Evolutionary conservation across 2,113 vertebrate genomes (phyloP).

Genomic region (Proteles cristata): DNA sequence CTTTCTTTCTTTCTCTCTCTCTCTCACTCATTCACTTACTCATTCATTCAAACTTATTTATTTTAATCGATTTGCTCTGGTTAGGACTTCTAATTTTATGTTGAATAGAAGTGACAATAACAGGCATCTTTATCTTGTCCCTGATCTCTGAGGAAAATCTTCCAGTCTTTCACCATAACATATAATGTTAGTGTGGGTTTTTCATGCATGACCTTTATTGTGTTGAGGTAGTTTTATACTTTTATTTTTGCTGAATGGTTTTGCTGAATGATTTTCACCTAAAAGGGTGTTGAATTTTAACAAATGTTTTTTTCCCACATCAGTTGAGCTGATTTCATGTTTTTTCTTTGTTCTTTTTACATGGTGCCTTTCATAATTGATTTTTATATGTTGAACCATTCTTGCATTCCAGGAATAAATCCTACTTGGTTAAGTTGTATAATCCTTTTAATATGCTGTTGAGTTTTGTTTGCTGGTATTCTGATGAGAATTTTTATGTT

Average conservation of each 20-base stretch:
- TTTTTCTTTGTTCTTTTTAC: neutral
- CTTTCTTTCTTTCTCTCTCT: neutral
- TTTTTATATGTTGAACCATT: neutral
- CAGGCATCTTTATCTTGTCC: neutral
- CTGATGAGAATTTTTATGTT: neutral
- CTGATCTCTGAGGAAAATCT: neutral
- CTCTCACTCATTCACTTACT: neutral
- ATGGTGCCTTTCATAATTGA: neutral
- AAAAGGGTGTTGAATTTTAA: neutral
- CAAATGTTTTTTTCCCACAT: neutral
- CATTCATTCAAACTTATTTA: neutral
- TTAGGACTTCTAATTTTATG: neutral
- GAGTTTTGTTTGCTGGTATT: neutral
- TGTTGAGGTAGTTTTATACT: neutral
- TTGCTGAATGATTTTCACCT: neutral
- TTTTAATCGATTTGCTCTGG: neutral
- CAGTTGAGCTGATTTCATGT: neutral
- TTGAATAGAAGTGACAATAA: neutral
- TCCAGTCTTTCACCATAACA: neutral
- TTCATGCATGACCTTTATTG: neutral
- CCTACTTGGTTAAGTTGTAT: neutral
- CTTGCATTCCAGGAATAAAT: neutral
- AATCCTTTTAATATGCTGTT: neutral
- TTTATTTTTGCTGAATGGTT: neutral
- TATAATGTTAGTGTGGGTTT: neutral